Evolutionary conservation across 2,888 invertebrate species (phyloP), one percentile per base, ranked within the genome.

Genomic region (Athalia cordata): DNA sequence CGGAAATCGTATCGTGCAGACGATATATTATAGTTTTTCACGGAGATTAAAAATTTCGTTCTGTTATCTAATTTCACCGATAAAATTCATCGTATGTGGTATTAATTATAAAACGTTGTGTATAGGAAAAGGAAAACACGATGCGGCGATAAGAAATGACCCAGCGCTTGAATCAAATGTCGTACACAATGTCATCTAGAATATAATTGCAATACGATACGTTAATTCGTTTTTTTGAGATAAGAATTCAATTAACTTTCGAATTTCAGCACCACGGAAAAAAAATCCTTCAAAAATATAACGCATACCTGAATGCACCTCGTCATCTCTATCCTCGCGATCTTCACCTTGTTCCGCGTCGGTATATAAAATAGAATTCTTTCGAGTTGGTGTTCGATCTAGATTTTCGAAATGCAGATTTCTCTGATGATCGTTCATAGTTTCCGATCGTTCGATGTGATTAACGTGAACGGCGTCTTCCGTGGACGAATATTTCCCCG

Each of bases 291-390:
- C 29, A 29, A 29, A 29, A 29, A 29, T n/a, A 55, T 52, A 7
- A 4, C 78, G 82, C 91, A 92, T 92, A 95, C 95, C 95, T 86
- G 95, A 95, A 91, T 95, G 95, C 85, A 94, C 92, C 45, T 87
- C 90, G 81, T 93, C 94, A 83, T 94, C 94, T 85, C 94, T 94
- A 83, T 95, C 94, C 11, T 92, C 93, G 0, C 50, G 81, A 90
- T 91, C 62, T 92, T 90, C 11, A 91, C 89, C 81, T 91, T 88
- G 90, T 92, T 93, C 90, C 80, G 91, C 90, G 77, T 81, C 79
- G 59, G 82, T 80, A 76, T 86, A 85, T 75, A 82, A 77, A 76
- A 83, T 78, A 90, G 29, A 29, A 29, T 29, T 29, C 2, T 85
- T 75, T 90, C 91, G 3, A 8, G 29, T 52, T 0, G 43, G 3